Conservation (phyloP, 2,888 invertebrate genomes). For the Ochlodes sylvanus region DNA sequence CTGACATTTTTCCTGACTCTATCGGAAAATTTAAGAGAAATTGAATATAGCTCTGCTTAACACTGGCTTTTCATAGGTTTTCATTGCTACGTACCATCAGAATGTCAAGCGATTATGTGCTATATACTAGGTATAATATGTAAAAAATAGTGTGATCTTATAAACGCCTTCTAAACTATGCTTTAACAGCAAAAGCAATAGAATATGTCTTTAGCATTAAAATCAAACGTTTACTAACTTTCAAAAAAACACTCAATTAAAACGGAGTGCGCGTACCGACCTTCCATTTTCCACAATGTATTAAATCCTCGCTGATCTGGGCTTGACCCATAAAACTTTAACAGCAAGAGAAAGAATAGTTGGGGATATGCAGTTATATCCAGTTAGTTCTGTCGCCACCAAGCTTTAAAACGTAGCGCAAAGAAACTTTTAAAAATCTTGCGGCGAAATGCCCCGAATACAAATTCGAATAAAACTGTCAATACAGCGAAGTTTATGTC, state of each 20-base stretch:
- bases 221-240: not conserved
- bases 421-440: constrained; percentile 74
- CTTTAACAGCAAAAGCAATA: not conserved
- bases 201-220: not conserved
- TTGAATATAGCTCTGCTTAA: too few relatives aligned
- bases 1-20: too few relatives aligned
- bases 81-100: too few relatives aligned
- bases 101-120: too few relatives aligned
- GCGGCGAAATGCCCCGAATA: constrained; percentile 68
- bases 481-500: constrained; percentile 42
- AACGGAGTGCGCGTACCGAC: constrained; percentile 54
- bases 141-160: too few relatives aligned
- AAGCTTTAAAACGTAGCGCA: constrained; percentile 68
- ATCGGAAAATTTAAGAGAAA: too few relatives aligned
- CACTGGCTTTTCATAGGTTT: too few relatives aligned
- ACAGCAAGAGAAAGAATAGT: constrained; percentile 66
- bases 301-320: constrained; percentile 73
- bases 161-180: not conserved
- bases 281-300: constrained; percentile 51
- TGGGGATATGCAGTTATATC: constrained; percentile 69
- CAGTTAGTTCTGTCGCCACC: constrained; percentile 71
- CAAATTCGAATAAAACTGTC: constrained; percentile 65
- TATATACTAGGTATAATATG: too few relatives aligned
- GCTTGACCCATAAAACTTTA: constrained; percentile 79
- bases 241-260: constrained; percentile 32